These are phyloP conservation scores for Drosophila lacicola DNA, from an alignment of 2,888 invertebrate genomes.

Conservation along the genomic window DNA sequence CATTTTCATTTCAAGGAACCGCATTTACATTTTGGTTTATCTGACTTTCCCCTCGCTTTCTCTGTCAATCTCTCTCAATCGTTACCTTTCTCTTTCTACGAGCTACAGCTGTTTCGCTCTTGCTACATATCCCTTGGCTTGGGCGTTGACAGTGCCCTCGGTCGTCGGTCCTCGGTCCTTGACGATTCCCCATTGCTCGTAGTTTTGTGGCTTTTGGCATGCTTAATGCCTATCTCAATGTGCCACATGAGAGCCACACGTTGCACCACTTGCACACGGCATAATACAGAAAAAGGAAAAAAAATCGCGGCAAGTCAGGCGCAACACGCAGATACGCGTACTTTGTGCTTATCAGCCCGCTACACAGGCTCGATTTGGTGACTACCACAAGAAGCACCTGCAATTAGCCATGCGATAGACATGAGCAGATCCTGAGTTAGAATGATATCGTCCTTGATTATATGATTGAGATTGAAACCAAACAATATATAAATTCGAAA, in stretches of 20 bases:
- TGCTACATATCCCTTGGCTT: slow-evolving; percentile 32
- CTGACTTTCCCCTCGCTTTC: slow-evolving; percentile 8
- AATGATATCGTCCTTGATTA: neutral
- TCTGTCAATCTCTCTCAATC: neutral
- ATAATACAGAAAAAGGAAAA: slow-evolving; percentile 22
- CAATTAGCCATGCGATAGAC: slow-evolving; percentile 4
- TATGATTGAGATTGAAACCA: neutral
- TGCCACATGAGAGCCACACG: slow-evolving; percentile 15
- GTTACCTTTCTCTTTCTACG: slow-evolving; percentile 2
- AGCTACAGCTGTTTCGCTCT: slow-evolving; percentile 6
- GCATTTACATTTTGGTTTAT: slow-evolving; percentile 59
- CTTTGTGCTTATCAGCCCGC: slow-evolving; percentile 50
- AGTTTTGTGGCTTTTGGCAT: slow-evolving; percentile 64
- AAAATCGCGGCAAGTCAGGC: slow-evolving; percentile 72
- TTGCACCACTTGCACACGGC: neutral
- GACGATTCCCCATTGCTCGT: slow-evolving; percentile 52
- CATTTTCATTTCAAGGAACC: slow-evolving; percentile 68
- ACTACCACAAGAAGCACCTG: slow-evolving; percentile 1
- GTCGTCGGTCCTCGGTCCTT: slow-evolving; percentile 34
- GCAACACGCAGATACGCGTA: slow-evolving; percentile 68
- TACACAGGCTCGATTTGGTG: too few relatives aligned
- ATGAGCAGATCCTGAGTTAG: neutral
- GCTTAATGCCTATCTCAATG: slow-evolving; percentile 72
- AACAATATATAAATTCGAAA: neutral
- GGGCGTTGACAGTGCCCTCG: slow-evolving; percentile 57